A percentile compares a stretch with the other conserved stretches of the same genome.
These are phyloP conservation scores for Heteropelma amictum DNA, from an alignment of 2,888 invertebrate species.

Conservation along the genomic window DNA sequence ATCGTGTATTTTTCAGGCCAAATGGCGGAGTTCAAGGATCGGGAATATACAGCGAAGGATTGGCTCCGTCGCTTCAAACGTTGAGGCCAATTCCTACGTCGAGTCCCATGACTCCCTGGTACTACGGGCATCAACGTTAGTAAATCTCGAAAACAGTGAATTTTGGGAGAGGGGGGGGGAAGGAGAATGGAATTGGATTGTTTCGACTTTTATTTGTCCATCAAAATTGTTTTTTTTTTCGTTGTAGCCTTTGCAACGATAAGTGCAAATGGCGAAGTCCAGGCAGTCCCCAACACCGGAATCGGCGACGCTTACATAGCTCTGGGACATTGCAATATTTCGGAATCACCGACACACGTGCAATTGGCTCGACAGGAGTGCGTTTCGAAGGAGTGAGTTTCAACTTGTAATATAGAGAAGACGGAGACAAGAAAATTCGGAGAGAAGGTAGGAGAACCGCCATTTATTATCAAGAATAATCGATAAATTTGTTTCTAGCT, in stretches of 20 bases:
- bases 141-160: conserved; percentile 50
- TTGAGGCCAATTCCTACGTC: conserved; percentile 79
- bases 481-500: conserved; percentile 66
- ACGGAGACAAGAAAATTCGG: too few species aligned
- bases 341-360: conserved; percentile 71
- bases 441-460: too few species aligned
- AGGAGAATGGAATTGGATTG: neutral
- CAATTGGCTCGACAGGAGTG: conserved; percentile 73
- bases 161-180: neutral
- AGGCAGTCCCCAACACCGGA: conserved; percentile 69
- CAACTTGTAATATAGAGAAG: conserved; percentile 11
- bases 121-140: conserved; percentile 76
- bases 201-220: conserved; percentile 2
- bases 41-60: conserved; percentile 73
- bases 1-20: conserved; percentile 65
- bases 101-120: conserved; percentile 79
- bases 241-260: conserved; percentile 70
- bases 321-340: conserved; percentile 75
- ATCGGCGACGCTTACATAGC: conserved; percentile 79
- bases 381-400: conserved; percentile 75
- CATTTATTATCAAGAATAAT: neutral
- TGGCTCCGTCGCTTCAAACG: conserved; percentile 71
- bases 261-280: conserved; percentile 69
- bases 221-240: neutral
- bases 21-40: conserved; percentile 68